Evolutionary conservation across 2,113 vertebrate species (phyloP).

Genomic region (Python bivittatus): DNA sequence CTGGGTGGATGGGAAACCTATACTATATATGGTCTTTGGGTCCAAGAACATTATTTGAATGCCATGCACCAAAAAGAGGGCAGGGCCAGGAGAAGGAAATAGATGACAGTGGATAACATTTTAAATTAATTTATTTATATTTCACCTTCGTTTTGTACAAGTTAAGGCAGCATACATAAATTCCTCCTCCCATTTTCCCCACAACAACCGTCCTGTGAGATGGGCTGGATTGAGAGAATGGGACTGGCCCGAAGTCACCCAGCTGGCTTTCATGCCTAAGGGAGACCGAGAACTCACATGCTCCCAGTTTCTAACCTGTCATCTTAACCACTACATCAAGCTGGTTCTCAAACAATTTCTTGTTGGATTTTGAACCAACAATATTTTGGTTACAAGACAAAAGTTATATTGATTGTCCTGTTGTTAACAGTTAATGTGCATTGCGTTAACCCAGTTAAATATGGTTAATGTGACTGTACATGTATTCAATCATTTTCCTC

Average conservation of each 20-base stretch:
- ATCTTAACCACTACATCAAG: neutral
- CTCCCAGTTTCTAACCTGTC: neutral
- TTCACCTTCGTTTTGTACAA: neutral
- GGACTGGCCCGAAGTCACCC: neutral
- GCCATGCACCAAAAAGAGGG: neutral
- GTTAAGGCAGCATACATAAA: neutral
- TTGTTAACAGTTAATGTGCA: neutral
- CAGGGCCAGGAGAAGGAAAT: neutral
- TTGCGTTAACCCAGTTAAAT: neutral
- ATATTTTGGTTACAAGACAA: neutral
- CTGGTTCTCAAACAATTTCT: neutral
- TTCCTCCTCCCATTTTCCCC: neutral
- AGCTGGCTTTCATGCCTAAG: neutral
- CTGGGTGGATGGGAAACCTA: neutral
- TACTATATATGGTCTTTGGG: neutral
- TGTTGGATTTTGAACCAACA: neutral
- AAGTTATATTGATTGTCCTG: neutral
- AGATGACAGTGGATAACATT: neutral
- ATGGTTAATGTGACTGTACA: neutral
- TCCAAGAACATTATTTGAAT: neutral
- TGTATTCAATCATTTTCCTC: neutral
- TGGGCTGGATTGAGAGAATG: neutral
- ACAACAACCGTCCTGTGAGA: neutral
- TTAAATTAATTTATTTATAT: neutral
- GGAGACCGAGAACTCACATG: neutral